Evolutionary conservation across 1,140 invertebrate species (phyloP), one percentile per base, ranked within the genome.

Genomic region (Drosophila nannoptera): DNA sequence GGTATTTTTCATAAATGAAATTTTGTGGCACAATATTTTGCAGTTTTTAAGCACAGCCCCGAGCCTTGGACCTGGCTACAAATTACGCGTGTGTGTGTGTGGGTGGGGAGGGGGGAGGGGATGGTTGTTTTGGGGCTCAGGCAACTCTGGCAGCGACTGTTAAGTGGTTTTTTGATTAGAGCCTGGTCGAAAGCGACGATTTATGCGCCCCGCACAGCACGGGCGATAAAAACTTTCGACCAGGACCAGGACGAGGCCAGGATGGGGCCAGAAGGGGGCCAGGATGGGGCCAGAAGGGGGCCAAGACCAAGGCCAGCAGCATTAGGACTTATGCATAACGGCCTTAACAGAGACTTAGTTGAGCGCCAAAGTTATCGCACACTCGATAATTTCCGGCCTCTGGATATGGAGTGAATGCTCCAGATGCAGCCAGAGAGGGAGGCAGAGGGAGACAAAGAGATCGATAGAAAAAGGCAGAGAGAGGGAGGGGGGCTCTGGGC

Each of bases 111-210:
- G n/a, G n/a, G n/a, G n/a, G n/a, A n/a, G n/a, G n/a, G n/a, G n/a
- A n/a, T n/a, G n/a, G n/a, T n/a, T n/a, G n/a, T n/a, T n/a, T n/a
- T n/a, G n/a, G n/a, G n/a, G n/a, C n/a, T n/a, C n/a, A n/a, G n/a
- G n/a, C 29, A 50, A 33, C 53, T 59, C 46, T 46, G 58, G 35
- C 45, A 53, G 52, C 62, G 69, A 81, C 73, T 74, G 76, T 77
- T 81, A 81, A 81, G 78, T 81, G 78, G 78, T 81, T 81, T 78
- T 82, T 77, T 81, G 78, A 81, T 81, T 81, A 81, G 75, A 83
- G 74, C 75, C 60, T 60, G 66, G 60, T 61, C 61, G 54, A 46
- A 43, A 59, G 66, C 62, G 14, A 12, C 31, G 74, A 82, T 81
- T 81, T 78, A 82, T 63, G 78, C 46, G 49, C 48, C 40, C 56